Conservation (phyloP, 1,140 invertebrate genomes). For the Magallana angulata region DNA sequence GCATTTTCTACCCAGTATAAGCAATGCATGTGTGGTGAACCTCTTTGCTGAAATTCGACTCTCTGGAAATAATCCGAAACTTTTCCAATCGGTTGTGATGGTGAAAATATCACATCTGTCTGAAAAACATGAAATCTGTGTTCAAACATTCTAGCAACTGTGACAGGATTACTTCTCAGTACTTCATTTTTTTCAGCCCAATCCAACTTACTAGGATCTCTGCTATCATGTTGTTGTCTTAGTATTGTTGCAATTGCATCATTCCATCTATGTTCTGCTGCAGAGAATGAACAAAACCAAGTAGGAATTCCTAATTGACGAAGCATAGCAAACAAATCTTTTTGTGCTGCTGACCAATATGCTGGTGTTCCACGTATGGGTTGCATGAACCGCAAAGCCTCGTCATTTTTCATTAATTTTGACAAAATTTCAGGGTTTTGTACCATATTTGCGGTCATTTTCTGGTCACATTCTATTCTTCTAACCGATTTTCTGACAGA, state of each 20-base stretch:
- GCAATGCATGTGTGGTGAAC: slow-evolving; percentile 78
- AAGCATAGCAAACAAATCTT: too few relatives aligned
- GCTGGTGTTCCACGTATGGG: too few relatives aligned
- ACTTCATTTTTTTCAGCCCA: slow-evolving; percentile 44
- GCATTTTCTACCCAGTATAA: slow-evolving; percentile 76
- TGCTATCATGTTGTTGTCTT: slow-evolving; percentile 44
- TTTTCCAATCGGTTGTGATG: slow-evolving; percentile 54
- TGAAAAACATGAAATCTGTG: slow-evolving; percentile 31
- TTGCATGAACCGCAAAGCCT: too few relatives aligned
- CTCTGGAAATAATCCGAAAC: slow-evolving; percentile 67
- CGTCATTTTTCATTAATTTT: too few relatives aligned
- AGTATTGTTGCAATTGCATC: slow-evolving; percentile 50
- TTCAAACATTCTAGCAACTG: slow-evolving; percentile 45
- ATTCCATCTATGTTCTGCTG: slow-evolving; percentile 58
- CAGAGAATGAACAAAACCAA: slow-evolving; percentile 54
- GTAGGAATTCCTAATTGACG: slow-evolving; percentile 55
- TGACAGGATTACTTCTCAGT: slow-evolving; percentile 39
- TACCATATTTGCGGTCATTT: slow-evolving; percentile 22
- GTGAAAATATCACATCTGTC: slow-evolving; percentile 35
- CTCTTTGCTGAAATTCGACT: slow-evolving; percentile 79
- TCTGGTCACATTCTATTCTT: not conserved
- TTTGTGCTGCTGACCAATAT: too few relatives aligned
- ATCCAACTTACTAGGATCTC: not conserved
- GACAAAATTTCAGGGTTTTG: too few relatives aligned
- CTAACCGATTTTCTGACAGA: too few relatives aligned